phyloP scores from a whole-genome alignment of 2,113 vertebrate genomes.

The Recurvirostra avosetta region DNA sequence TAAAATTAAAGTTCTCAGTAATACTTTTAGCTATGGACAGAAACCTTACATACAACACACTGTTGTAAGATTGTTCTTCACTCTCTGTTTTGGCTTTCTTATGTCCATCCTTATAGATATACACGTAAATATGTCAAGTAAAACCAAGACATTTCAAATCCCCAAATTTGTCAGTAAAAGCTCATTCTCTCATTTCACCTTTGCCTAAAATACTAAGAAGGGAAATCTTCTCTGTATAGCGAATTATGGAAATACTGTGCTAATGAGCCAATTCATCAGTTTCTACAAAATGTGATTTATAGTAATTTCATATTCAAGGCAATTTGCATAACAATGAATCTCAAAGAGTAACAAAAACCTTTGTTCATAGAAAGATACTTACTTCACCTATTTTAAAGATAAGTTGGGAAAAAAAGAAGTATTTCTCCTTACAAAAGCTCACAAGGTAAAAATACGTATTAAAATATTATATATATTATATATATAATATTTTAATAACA shows the following conservation, averaged over 20 bases:
- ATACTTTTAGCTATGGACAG: background rate
- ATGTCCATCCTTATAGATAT: background rate
- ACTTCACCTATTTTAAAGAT: background rate
- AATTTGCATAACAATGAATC: background rate
- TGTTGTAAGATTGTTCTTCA: background rate
- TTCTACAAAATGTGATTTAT: background rate
- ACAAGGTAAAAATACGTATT: background rate
- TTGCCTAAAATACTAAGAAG: background rate
- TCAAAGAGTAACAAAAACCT: background rate
- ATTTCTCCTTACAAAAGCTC: background rate
- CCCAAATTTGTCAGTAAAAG: background rate
- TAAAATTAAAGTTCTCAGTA: background rate
- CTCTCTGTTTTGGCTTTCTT: background rate
- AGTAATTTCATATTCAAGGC: background rate
- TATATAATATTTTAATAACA: background rate
- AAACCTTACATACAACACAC: background rate
- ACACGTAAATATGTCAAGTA: rapidly evolving
- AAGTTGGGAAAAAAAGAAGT: background rate
- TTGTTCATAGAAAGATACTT: background rate
- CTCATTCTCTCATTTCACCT: background rate
- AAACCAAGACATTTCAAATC: background rate
- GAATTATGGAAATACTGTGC: background rate
- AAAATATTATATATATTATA: background rate
- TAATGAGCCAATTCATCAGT: background rate
- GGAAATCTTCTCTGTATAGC: background rate